phyloP scores from a whole-genome alignment of 2,888 invertebrate species.

The Cryptops parisi region DNA sequence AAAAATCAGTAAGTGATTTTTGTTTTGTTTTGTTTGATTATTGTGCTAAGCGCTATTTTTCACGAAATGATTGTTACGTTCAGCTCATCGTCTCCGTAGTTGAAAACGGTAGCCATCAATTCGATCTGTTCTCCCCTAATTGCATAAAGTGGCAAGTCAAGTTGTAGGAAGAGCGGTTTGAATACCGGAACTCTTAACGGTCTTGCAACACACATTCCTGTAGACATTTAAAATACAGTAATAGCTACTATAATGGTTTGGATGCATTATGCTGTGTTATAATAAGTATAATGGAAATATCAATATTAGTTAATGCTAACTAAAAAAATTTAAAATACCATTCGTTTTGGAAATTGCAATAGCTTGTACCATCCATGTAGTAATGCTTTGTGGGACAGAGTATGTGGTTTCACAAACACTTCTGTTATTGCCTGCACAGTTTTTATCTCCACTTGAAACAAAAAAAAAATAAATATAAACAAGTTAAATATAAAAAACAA shows the following conservation, averaged over 20 bases:
- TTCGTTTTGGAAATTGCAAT: slow-evolving; percentile 5
- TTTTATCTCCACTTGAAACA: too few relatives aligned
- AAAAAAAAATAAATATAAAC: too few relatives aligned
- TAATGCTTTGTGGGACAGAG: slow-evolving; percentile 8
- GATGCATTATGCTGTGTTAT: too few relatives aligned
- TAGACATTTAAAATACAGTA: background rate
- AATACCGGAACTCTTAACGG: background rate
- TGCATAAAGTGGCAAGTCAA: slow-evolving; percentile 2
- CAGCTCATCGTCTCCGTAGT: slow-evolving; percentile 8
- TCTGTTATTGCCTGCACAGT: background rate
- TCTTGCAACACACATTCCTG: slow-evolving; percentile 3
- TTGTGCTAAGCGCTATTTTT: too few relatives aligned
- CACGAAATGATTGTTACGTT: background rate
- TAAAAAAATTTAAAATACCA: background rate
- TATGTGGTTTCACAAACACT: background rate
- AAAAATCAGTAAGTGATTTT: too few relatives aligned
- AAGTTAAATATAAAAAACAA: too few relatives aligned
- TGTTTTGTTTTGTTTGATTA: too few relatives aligned
- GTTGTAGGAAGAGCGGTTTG: slow-evolving; percentile 9
- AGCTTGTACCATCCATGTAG: slow-evolving; percentile 10
- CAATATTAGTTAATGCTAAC: too few relatives aligned
- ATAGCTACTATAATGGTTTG: background rate
- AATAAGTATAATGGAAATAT: too few relatives aligned
- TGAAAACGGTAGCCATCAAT: slow-evolving; percentile 5
- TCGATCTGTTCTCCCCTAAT: slow-evolving; percentile 10